Conservation (phyloP, 1,140 invertebrate species). For the Magallana angulata region DNA sequence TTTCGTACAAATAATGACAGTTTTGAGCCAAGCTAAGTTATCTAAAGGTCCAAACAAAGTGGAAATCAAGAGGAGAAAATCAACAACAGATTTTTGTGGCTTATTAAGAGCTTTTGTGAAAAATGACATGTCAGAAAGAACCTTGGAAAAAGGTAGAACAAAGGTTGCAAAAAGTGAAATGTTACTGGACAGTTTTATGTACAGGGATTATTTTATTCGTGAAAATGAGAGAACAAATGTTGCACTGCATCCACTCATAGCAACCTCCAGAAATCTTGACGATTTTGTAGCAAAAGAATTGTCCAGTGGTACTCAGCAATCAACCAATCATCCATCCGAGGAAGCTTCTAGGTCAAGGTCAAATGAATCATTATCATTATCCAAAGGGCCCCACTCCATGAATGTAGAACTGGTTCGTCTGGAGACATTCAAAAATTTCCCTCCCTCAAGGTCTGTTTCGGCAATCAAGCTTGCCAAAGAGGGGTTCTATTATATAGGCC, state of each 20-base stretch:
- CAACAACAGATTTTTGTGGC: too few relatives aligned
- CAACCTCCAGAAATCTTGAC: not conserved
- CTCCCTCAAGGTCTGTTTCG: constrained; percentile 31
- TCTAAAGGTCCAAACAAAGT: too few relatives aligned
- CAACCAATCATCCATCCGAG: not conserved
- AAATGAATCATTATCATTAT: too few relatives aligned
- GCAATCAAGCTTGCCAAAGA: constrained; percentile 47
- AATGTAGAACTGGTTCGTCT: constrained; percentile 39
- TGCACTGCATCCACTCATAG: not conserved
- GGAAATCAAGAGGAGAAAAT: too few relatives aligned
- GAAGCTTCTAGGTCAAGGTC: not conserved
- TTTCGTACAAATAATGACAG: too few relatives aligned
- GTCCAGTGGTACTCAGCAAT: not conserved
- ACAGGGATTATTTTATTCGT: not conserved
- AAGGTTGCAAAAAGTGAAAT: not conserved
- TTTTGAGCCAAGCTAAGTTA: too few relatives aligned
- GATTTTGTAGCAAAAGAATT: not conserved
- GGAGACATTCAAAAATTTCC: constrained; percentile 51
- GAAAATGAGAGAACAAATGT: too few relatives aligned
- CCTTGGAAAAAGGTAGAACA: too few relatives aligned
- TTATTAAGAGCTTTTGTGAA: too few relatives aligned
- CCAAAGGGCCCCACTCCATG: not conserved
- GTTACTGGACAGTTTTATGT: not conserved
- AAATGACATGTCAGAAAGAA: too few relatives aligned
- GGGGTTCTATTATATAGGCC: constrained; percentile 53